Base-by-base conservation (phyloP, 2,888 invertebrate species). In the Aporophyla nigra region DNA sequence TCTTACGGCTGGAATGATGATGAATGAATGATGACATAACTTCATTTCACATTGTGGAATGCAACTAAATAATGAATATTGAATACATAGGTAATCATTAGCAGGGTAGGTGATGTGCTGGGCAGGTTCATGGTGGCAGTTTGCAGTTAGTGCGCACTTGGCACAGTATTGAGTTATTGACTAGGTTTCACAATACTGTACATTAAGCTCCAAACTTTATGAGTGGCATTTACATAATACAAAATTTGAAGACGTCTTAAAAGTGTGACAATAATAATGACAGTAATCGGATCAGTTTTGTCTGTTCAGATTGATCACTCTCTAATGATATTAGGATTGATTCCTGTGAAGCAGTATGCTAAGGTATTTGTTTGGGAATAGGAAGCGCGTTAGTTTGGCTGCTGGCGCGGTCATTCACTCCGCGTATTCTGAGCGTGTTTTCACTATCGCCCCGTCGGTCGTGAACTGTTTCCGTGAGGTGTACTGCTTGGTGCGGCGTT, bases 331-430 rank as follows among this genome's bases (percentile, higher is more conserved):
- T 43, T 70, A 21, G 16, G 10, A 33, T 33, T 51, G 58, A 58
- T 58, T 9, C 43, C 59, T 58, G 71, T 58, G 71, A 61, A 49
- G 16, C 61, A 19, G 5, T 53, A 33, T 61, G 33, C 33, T 24
- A n/a, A 27, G 14, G 68, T 58, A 43, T 61, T 71, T 71, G 63
- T 63, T 68, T 65, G 33, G 70, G 63, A 62, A 84, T 71, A 63
- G 72, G 82, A 76, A 71, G 77, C 65, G 68, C 67, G 54, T 71
- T 71, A 71, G 61, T 62, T 68, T 49, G 67, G 46, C 43, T 77
- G 27, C 76, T 24, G 27, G 73, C 59, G 75, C 82, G 87, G 86
- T 81, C 86, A 74, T 87, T 87, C 72, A 83, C 87, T 81, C 81
- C 70, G 71, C 66, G 69, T 85, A 78, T 77, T 85, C 67, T 65